Conservation (phyloP, 1,140 invertebrate species). For the Arctopsyche grandis region DNA sequence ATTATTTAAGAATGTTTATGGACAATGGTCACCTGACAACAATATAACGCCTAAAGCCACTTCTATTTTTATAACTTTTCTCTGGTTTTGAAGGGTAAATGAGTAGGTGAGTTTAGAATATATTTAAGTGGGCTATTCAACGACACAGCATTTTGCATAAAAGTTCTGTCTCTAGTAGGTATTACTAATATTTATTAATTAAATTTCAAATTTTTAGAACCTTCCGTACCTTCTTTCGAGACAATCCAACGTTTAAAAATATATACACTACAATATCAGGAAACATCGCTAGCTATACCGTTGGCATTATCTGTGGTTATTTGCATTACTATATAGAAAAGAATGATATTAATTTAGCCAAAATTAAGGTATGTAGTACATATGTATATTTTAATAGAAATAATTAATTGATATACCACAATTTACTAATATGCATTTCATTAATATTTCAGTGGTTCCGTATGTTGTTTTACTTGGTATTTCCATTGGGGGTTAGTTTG, state of each 20-base stretch:
- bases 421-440: no score
- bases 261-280: slow-evolving; percentile 60
- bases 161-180: no score
- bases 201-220: slow-evolving; percentile 55
- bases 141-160: no score
- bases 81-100: no score
- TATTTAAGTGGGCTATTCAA: no score
- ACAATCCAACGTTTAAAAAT: slow-evolving; percentile 58
- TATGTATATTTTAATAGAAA: not conserved
- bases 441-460: slow-evolving; percentile 57
- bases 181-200: no score
- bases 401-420: not conserved
- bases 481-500: slow-evolving; percentile 57
- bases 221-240: slow-evolving; percentile 57
- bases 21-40: no score
- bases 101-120: no score
- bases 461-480: slow-evolving; percentile 55
- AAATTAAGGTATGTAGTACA: slow-evolving; percentile 53
- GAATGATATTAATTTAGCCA: slow-evolving; percentile 53
- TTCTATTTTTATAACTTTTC: no score
- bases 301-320: slow-evolving; percentile 60
- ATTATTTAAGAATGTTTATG: no score
- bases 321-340: slow-evolving; percentile 60
- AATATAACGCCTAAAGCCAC: no score
- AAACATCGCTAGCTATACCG: slow-evolving; percentile 59